Conservation (phyloP, 1,140 invertebrate genomes). For the Zaprionus inermis region DNA sequence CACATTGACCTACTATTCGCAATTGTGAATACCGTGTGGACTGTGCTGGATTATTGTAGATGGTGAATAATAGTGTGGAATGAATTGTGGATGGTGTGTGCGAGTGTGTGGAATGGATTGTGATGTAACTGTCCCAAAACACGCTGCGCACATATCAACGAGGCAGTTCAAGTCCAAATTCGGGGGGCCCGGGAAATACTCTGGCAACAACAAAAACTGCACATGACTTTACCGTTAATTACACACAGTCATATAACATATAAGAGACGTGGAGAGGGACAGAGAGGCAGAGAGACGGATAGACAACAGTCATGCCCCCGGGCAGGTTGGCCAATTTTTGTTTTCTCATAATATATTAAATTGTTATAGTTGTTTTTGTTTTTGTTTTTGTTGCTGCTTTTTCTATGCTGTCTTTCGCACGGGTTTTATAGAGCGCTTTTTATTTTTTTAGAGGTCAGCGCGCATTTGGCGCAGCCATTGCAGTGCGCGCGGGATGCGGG, state of each 20-base stretch:
- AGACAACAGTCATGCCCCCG: constrained; percentile 1
- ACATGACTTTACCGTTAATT: constrained; percentile 78
- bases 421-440: constrained; percentile 68
- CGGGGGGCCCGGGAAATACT: constrained; percentile 43
- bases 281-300: neutral
- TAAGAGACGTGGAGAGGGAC: neutral
- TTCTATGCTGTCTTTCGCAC: constrained; percentile 33
- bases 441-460: constrained; percentile 75
- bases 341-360: constrained; percentile 73
- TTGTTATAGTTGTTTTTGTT: constrained; percentile 36
- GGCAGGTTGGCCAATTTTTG: constrained; percentile 69
- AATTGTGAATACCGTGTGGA: constrained; percentile 23
- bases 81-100: constrained; percentile 40
- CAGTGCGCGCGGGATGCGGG: constrained; percentile 28
- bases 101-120: constrained; percentile 53
- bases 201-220: constrained; percentile 36
- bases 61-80: constrained; percentile 37
- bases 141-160: constrained; percentile 76
- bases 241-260: constrained; percentile 49
- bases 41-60: constrained; percentile 20
- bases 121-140: constrained; percentile 82
- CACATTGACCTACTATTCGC: constrained; percentile 81
- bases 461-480: constrained; percentile 76
- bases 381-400: constrained; percentile 34
- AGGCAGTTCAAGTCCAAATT: constrained; percentile 83